Evolutionary conservation across 2,888 invertebrate species (phyloP).

Genomic region (Nemotelus pantherinus): DNA sequence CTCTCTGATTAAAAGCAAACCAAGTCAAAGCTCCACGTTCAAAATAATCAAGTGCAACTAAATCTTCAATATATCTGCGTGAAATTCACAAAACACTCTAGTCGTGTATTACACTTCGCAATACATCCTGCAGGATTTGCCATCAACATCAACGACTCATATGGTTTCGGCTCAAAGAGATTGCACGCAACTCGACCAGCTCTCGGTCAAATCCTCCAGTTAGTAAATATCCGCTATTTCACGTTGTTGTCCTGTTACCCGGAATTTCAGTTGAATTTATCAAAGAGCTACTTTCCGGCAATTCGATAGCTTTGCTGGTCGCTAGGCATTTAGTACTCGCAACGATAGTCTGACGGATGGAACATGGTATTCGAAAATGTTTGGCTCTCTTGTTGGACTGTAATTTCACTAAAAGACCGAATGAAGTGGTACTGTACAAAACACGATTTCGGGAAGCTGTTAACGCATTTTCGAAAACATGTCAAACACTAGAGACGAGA

Average conservation of each 20-base stretch:
- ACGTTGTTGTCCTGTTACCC: conserved; percentile 10
- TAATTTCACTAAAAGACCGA: conserved; percentile 7
- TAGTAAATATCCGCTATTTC: neutral
- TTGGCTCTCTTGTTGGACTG: conserved; percentile 17
- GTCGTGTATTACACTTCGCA: no score
- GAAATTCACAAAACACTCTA: no score
- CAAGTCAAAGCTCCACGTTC: no score
- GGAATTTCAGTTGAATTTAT: conserved; percentile 21
- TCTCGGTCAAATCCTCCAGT: neutral
- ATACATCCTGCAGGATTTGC: no score
- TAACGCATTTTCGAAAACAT: conserved; percentile 38
- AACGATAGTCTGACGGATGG: conserved; percentile 13
- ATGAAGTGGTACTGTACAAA: conserved; percentile 28
- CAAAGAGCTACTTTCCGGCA: conserved; percentile 16
- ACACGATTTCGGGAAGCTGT: conserved; percentile 41
- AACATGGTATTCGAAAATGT: neutral
- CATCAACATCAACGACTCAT: no score
- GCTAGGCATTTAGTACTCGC: conserved; percentile 35
- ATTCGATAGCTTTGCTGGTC: conserved; percentile 20
- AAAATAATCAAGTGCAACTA: no score
- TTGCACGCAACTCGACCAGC: no score
- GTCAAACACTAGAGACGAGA: neutral
- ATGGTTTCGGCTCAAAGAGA: no score
- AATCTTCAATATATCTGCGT: no score
- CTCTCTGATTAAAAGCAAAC: no score